Evolutionary conservation across 2,113 vertebrate genomes (phyloP).

Genomic region (Grus americana): DNA sequence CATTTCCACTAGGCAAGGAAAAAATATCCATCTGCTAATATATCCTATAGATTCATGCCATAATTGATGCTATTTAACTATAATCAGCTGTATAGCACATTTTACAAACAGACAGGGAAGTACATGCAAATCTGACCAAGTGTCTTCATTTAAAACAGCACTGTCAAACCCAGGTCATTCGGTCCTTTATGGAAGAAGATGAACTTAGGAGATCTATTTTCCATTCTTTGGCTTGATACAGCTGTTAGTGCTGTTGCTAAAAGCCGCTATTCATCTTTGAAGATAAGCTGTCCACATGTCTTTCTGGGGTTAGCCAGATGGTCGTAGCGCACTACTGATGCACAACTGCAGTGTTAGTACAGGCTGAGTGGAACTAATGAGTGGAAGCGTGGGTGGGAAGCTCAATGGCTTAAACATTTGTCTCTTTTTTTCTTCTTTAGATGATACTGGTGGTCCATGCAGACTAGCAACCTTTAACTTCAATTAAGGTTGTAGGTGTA

Average conservation of each 20-base stretch:
- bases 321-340: background rate
- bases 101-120: background rate
- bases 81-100: background rate
- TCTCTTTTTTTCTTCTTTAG: background rate
- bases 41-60: background rate
- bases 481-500: background rate
- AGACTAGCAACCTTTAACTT: background rate
- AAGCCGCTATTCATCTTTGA: conserved; percentile 25
- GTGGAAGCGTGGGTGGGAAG: conserved; percentile 25
- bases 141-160: background rate
- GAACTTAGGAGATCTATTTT: conserved; percentile 13
- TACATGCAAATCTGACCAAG: background rate
- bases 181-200: background rate
- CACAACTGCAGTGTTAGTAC: conserved; percentile 16
- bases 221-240: conserved; percentile 33
- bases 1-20: background rate
- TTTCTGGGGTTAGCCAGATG: conserved; percentile 48
- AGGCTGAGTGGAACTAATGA: conserved; percentile 56
- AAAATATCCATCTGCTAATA: background rate
- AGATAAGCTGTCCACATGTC: conserved; percentile 51
- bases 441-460: background rate
- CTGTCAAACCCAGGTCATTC: background rate
- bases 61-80: background rate
- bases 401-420: conserved; percentile 56
- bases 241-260: conserved; percentile 21